Evolutionary conservation across 2,113 vertebrate genomes (phyloP), one percentile per base, ranked within the genome.

Genomic region (Apteryx owenii): DNA sequence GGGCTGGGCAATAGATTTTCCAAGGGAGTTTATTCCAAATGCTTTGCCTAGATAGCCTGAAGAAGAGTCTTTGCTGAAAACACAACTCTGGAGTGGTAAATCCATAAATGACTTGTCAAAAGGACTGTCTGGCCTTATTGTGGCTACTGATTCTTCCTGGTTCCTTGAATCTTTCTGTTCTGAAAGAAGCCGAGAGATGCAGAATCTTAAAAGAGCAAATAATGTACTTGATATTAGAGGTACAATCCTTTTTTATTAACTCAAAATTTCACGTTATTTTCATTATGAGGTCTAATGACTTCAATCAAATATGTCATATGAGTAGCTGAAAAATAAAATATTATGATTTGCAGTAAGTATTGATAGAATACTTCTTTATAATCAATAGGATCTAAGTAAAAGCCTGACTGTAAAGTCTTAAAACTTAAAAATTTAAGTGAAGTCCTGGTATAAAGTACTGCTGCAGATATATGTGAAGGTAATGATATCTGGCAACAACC

Each of bases 401-500:
- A 25, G 8, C 38, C 17, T 22, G 9, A 8, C 14, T 62, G 6
- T 53, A 80, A 80, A 85, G 6, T 94, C 38, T 93, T 95, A 94
- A 93, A 61, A 25, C 66, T 90, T 46, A 77, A 53, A 73, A 42
- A 81, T 78, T 76, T 65, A 44, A 53, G 56, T 44, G 42, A 70
- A 87, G 51, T 64, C 73, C 36, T 38, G 42, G 4, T 72, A 25
- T 40, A 46, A 89, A 92, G 3, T 80, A 26, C 31, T 88, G 14
- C 5, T 22, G 23, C 42, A 46, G 9, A 72, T 95, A 60, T 26
- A 60, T 86, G 18, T 91, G 80, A 48, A 84, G 66, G 42, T 92
- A 94, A 94, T 93, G 51, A 72, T 85, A 86, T 87, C 81, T 95
- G 93, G 80, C 95, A 97, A 85, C 78, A 96, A 69, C 33, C 2